These are phyloP conservation scores for Notospermus geniculatus DNA, from an alignment of 1,140 invertebrate species.

Conservation along the genomic window DNA sequence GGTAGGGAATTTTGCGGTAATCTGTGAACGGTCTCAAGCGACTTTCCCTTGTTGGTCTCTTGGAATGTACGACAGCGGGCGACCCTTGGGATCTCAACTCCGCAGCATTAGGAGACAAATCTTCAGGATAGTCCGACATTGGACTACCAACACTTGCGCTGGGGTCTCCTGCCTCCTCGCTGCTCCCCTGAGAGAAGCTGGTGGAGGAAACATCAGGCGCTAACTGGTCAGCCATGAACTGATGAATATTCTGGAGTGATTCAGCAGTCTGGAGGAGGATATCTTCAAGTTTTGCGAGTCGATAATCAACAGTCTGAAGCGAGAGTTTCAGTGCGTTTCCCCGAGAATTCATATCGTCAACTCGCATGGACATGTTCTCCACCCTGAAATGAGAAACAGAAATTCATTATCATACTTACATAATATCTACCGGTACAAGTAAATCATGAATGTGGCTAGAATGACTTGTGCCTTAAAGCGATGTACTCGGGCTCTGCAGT, in stretches of 20 bases:
- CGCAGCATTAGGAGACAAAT: background rate
- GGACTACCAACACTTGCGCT: conserved; percentile 15
- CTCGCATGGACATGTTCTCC: conserved; percentile 75
- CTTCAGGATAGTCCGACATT: background rate
- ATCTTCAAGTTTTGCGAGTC: conserved; percentile 83
- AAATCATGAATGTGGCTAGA: no score
- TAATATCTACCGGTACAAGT: no score
- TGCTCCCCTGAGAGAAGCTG: conserved; percentile 16
- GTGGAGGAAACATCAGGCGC: background rate
- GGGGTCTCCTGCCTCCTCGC: conserved; percentile 7
- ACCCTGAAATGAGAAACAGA: conserved; percentile 59
- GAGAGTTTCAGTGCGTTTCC: conserved; percentile 77
- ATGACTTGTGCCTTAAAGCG: no score
- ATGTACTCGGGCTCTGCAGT: no score
- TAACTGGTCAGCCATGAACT: conserved; percentile 10
- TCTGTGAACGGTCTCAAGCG: conserved; percentile 39
- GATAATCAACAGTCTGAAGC: conserved; percentile 80
- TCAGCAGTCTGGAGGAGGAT: conserved; percentile 31
- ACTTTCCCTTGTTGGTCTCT: conserved; percentile 41
- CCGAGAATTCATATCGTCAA: conserved; percentile 88
- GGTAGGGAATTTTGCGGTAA: conserved; percentile 28
- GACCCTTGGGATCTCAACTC: conserved; percentile 15
- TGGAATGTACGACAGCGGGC: conserved; percentile 38
- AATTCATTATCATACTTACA: no score
- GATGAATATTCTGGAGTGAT: conserved; percentile 20